Evolutionary conservation across 2,888 invertebrate genomes (phyloP).

Genomic region (Leptopilina syphax): DNA sequence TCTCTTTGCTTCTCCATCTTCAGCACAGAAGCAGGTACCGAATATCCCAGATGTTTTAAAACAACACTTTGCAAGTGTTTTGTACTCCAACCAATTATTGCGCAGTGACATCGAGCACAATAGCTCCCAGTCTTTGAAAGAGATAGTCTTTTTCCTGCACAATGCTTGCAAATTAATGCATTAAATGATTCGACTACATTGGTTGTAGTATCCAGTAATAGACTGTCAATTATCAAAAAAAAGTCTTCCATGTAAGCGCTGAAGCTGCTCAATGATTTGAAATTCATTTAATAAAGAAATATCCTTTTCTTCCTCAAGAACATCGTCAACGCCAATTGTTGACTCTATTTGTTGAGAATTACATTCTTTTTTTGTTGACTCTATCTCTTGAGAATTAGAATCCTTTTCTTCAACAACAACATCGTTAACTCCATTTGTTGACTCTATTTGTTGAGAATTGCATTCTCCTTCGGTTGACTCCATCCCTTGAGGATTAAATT

Average conservation of each 20-base stretch:
- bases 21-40: too few species aligned
- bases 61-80: too few species aligned
- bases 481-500: neutral
- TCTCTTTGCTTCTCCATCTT: too few species aligned
- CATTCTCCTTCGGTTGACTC: neutral
- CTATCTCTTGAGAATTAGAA: neutral
- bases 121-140: too few species aligned
- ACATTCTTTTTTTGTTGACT: neutral
- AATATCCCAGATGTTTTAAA: too few species aligned
- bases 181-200: neutral
- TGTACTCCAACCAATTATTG: too few species aligned
- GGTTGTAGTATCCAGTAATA: neutral
- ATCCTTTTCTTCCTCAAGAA: neutral
- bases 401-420: too few species aligned
- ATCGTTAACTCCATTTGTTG: neutral
- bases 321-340: neutral
- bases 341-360: too few species aligned
- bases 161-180: too few species aligned
- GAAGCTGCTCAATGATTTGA: neutral
- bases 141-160: too few species aligned
- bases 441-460: neutral
- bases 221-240: neutral
- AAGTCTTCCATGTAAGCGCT: neutral
- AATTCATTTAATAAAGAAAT: neutral
- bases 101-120: too few species aligned